These are phyloP conservation scores for Umimayanthus kanabou DNA, from an alignment of 92 coral and sea anemone species.

Conservation along the genomic window DNA sequence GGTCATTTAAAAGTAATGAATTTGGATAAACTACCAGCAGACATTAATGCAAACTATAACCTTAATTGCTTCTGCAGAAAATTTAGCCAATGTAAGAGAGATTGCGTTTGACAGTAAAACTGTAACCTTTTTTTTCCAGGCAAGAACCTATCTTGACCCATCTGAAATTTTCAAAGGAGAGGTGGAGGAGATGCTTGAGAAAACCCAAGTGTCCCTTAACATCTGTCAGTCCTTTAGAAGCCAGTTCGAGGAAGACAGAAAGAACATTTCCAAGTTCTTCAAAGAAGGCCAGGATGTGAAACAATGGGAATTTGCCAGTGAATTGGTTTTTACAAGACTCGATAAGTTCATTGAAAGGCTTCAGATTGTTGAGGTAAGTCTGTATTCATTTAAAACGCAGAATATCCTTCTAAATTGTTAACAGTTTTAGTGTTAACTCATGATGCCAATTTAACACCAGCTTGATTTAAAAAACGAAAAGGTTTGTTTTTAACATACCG, in stretches of 20 bases:
- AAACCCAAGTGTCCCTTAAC: conserved; percentile 76
- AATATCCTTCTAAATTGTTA: neutral
- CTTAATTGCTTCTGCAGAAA: too few species aligned
- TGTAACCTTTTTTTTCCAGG: conserved; percentile 50
- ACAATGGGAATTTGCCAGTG: conserved; percentile 96
- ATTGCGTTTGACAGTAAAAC: neutral
- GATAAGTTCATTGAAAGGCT: conserved; percentile 92
- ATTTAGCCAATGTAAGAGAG: neutral
- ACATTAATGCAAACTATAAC: too few species aligned
- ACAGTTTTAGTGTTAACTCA: neutral
- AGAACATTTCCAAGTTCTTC: conserved; percentile 82
- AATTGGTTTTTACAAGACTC: conserved; percentile 88
- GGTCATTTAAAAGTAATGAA: too few species aligned
- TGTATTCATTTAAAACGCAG: neutral
- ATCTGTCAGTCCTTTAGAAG: conserved; percentile 81
- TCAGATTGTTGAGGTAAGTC: conserved; percentile 82
- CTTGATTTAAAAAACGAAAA: too few species aligned
- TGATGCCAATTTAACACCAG: too few species aligned
- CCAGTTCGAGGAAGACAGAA: conserved; percentile 83
- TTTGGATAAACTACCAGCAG: too few species aligned
- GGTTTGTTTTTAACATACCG: neutral
- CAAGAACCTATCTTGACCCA: conserved; percentile 92
- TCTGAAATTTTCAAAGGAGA: conserved; percentile 97
- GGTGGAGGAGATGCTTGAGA: conserved; percentile 91
- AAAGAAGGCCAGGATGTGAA: conserved; percentile 88